Conservation (phyloP, 2,888 invertebrate species). For the Hermaeophaga mercurialis region DNA sequence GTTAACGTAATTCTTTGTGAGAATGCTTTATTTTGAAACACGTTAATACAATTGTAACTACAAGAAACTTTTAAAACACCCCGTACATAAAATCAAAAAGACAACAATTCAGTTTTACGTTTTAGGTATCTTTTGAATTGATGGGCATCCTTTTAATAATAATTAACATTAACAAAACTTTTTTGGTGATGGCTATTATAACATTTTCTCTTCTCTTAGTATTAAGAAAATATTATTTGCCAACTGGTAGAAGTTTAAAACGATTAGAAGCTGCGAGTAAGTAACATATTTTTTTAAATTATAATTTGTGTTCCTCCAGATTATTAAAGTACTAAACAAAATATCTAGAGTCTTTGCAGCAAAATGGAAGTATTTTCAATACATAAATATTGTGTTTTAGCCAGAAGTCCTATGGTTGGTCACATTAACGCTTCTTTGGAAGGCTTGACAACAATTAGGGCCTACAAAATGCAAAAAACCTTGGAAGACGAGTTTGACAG, state of each 20-base stretch:
- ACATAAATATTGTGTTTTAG: slow-evolving; percentile 43
- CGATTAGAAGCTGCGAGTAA: slow-evolving; percentile 48
- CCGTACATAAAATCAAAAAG: too few species aligned
- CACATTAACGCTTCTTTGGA: slow-evolving; percentile 55
- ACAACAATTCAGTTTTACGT: too few species aligned
- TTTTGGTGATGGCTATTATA: slow-evolving; percentile 39
- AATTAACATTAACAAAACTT: slow-evolving; percentile 39
- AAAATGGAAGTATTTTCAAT: too few species aligned
- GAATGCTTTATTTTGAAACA: too few species aligned
- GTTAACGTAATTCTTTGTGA: too few species aligned
- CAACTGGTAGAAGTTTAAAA: slow-evolving; percentile 47
- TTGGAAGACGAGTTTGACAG: slow-evolving; percentile 51
- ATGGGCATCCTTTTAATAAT: slow-evolving; percentile 40
- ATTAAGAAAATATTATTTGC: slow-evolving; percentile 42
- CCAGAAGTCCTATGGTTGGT: slow-evolving; percentile 53
- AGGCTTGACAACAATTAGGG: slow-evolving; percentile 55
- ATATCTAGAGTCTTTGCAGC: too few species aligned
- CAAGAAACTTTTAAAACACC: too few species aligned
- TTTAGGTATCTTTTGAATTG: slow-evolving; percentile 36
- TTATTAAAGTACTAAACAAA: too few species aligned
- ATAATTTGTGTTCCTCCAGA: too few species aligned
- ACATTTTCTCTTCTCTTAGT: slow-evolving; percentile 40
- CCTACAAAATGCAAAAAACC: slow-evolving; percentile 50
- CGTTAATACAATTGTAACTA: too few species aligned
- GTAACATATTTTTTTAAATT: slow-evolving; percentile 19